Evolutionary conservation across 2,113 vertebrate species (phyloP).

Genomic region (Triplophysa dalaica): DNA sequence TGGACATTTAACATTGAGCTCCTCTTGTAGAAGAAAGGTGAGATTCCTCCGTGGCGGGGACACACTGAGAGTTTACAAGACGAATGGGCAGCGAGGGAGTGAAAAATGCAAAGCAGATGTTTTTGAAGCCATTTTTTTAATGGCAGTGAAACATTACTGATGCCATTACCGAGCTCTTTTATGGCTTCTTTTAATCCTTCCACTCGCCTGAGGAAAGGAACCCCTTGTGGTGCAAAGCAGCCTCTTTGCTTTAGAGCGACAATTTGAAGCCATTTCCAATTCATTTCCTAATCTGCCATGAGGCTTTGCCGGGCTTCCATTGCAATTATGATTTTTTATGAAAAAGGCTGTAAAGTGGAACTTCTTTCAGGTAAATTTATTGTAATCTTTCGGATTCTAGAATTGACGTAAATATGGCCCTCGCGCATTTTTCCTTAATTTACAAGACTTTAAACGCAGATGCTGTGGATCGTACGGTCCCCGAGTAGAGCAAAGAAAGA

Average conservation of each 20-base stretch:
- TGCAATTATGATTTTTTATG: conserved; percentile 68
- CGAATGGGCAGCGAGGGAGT: conserved; percentile 73
- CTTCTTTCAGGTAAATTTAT: conserved; percentile 80
- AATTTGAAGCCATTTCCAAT: conserved; percentile 93
- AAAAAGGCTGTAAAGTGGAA: conserved; percentile 19
- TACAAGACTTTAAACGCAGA: conserved; percentile 26
- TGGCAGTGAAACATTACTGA: conserved; percentile 85
- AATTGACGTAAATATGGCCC: conserved; percentile 17
- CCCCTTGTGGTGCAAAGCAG: conserved; percentile 90
- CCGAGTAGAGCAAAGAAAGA: neutral
- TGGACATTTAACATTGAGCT: conserved; percentile 58
- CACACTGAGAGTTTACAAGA: conserved; percentile 68
- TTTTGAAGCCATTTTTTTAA: conserved; percentile 73
- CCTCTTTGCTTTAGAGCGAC: conserved; percentile 89
- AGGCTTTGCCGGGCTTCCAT: conserved; percentile 80
- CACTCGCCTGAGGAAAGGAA: conserved; percentile 78
- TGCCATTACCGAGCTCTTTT: conserved; percentile 95
- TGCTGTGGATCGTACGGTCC: neutral
- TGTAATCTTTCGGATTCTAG: conserved; percentile 52
- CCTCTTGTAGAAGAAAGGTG: conserved; percentile 55
- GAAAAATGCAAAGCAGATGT: conserved; percentile 80
- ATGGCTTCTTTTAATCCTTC: conserved; percentile 92
- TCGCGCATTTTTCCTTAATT: neutral
- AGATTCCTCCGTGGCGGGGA: conserved; percentile 61
- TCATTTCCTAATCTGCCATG: conserved; percentile 91